Base-by-base conservation (phyloP, 1,140 invertebrate species). In the Ectropis grisescens region DNA sequence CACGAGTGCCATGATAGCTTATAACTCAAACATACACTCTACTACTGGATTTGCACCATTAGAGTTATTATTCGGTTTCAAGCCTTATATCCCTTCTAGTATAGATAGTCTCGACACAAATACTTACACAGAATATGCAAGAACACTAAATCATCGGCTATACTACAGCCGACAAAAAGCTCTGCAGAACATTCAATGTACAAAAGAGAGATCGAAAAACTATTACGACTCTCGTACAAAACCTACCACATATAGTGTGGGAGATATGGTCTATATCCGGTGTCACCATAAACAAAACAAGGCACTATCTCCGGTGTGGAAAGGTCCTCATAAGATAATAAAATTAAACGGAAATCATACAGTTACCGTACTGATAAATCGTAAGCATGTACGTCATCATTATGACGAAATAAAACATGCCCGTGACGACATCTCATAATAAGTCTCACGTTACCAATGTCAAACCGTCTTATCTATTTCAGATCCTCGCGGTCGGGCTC, bases 341-440 rank as follows among this genome's bases (percentile, higher is more conserved):
- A 41, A 31, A 19, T n/a, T 35, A n/a, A 24, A 35, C 11, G 39
- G 27, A 8, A 41, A 41, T 24, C 11, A 41, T 26, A 35, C 33
- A n/a, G n/a, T 36, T 14, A 24, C 33, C 3, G 9, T 35, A 5
- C 13, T 41, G 7, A 41, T 36, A 6, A 35, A 35, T 25, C 13
- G 38, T 8, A 10, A 29, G 16, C 32, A 34, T 8, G 11, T 33
- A 1, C 28, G 19, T n/a, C 38, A 41, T 25, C 38, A 41, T 30
- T 33, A 19, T 10, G 31, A 34, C 4, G 13, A 34, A 11, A 24
- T 41, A 4, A 41, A 34, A 33, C 27, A 11, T 5, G 22, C 19
- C 16, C 16, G 16, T 6, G 10, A 13, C 16, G n/a, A 11, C 34
- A 8, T 19, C 8, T n/a, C n/a, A n/a, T n/a, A n/a, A n/a, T n/a